Base-by-base conservation (phyloP, 2,888 invertebrate species). In the Clivina fossor region DNA sequence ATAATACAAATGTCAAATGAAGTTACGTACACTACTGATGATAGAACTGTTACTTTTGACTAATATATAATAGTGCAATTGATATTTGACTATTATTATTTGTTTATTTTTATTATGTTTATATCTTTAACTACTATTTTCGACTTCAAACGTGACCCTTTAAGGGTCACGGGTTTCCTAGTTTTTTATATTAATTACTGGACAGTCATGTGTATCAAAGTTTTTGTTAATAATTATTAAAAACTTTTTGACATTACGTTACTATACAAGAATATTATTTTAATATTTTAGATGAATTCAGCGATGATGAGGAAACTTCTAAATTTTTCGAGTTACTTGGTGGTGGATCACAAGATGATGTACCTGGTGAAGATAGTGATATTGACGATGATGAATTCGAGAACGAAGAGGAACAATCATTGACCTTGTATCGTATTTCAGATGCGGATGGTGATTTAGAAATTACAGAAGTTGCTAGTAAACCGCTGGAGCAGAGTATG, bases 281-380 rank as follows among this genome's bases (percentile, higher is more conserved):
- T 32, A 2, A 49, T 26, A 47, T 73, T 69, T 0, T 70, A 84
- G 85, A 86, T 66, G 80, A 80, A 55, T 82, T 76, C 64, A 83
- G 86, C 54, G 80, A 78, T 3, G 80, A 81, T 0, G 70, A 70
- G 11, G 89, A 89, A 38, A 76, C 83, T 5, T 78, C 83, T 54
- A 79, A 80, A 40, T 94, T 90, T 80, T 94, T 93, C 76, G 79
- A 80, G 2, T 82, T 85, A 1, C 78, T 94, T 7, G 94, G 93
- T 11, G 87, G 88, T 4, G 91, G 90, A 0, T 78, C 80, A 5
- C 77, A 78, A 32, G 77, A 77, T 58, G 76, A 81, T 19, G 84
- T 91, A 1, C 85, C 88, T 0, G 85, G 87, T 47, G 88, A 86
- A 40, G 80, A 81, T 0, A 79, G 81, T 0, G 85, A 84, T 0